Percentiles rank a stretch among this genome's conserved stretches.
Conservation (phyloP, 1,140 invertebrate genomes). For the Amphibalanus amphitrite region DNA sequence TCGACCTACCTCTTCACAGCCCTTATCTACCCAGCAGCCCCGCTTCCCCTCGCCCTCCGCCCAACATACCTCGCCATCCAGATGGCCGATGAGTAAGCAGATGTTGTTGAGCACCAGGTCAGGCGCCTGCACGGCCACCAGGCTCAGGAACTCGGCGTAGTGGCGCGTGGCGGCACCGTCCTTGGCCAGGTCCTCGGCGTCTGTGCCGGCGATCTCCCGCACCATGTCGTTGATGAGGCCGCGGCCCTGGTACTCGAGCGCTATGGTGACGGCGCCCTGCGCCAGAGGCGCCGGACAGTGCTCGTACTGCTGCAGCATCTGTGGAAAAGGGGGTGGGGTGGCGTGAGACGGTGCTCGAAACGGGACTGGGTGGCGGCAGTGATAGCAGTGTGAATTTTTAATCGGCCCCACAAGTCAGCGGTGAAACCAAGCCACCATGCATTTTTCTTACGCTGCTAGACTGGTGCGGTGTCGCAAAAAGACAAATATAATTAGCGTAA, state of each 20-base stretch:
- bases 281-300: conserved; percentile 46
- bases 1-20: too few relatives aligned
- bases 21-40: too few relatives aligned
- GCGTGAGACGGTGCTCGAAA: conserved; percentile 11
- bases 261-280: conserved; percentile 42
- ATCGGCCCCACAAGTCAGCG: too few relatives aligned
- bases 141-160: conserved; percentile 46
- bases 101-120: conserved; percentile 43
- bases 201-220: conserved; percentile 45
- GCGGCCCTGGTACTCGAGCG: conserved; percentile 39
- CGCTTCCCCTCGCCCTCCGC: too few relatives aligned
- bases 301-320: conserved; percentile 56
- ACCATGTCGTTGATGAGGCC: conserved; percentile 50
- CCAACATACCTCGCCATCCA: conserved; percentile 10
- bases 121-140: conserved; percentile 44
- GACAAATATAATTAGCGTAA: too few relatives aligned
- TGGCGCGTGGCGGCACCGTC: conserved; percentile 39
- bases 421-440: too few relatives aligned
- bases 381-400: too few relatives aligned
- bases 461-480: too few relatives aligned
- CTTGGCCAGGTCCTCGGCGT: conserved; percentile 31
- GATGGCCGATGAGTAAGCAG: conserved; percentile 16
- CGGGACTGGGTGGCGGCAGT: conserved; percentile 32
- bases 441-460: too few relatives aligned
- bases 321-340: conserved; percentile 19